phyloP scores from a whole-genome alignment of 2,888 invertebrate species.

The Sarcophaga caerulescens region DNA sequence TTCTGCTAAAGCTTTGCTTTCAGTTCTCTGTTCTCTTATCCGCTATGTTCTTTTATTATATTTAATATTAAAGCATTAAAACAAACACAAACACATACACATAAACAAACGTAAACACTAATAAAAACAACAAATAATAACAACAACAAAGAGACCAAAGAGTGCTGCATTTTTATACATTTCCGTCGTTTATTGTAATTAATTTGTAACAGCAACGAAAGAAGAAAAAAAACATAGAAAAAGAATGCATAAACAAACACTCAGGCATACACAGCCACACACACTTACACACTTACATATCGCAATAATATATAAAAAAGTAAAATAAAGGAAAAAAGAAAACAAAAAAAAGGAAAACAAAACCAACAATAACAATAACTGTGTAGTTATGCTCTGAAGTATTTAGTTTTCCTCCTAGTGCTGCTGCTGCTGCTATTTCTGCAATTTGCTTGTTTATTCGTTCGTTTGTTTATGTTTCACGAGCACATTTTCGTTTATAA shows the following conservation, averaged over 20 bases:
- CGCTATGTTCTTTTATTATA: too few species aligned
- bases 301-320: background rate
- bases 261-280: background rate
- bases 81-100: slow-evolving; percentile 3
- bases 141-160: slow-evolving; percentile 1
- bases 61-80: background rate
- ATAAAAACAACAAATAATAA: background rate
- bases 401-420: background rate
- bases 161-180: slow-evolving; percentile 42
- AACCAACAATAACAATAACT: background rate
- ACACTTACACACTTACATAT: background rate
- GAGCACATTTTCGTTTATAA: slow-evolving; percentile 49
- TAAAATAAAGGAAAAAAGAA: background rate
- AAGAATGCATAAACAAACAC: slow-evolving; percentile 23
- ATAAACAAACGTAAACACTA: background rate
- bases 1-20: too few species aligned
- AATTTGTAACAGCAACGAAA: slow-evolving; percentile 47
- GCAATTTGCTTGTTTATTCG: background rate
- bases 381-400: too few species aligned
- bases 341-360: background rate
- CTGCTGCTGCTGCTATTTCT: too few species aligned
- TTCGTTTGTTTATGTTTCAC: slow-evolving; percentile 23
- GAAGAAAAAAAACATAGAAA: background rate
- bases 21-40: too few species aligned
- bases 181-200: slow-evolving; percentile 60